Conservation (phyloP, 2,888 invertebrate species). For the Meghimatium bilineatum region DNA sequence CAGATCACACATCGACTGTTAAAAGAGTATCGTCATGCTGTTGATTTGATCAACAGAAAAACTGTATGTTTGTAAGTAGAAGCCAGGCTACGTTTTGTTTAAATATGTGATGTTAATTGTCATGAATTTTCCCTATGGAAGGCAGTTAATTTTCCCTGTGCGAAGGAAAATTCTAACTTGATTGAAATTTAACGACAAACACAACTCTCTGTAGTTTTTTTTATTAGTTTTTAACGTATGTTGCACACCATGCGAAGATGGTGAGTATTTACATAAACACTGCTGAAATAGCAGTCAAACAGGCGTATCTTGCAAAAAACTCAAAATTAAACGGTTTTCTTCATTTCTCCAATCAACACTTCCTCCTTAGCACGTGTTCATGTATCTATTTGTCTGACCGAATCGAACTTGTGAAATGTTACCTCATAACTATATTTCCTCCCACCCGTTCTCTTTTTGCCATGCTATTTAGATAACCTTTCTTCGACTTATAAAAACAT, state of each 20-base stretch:
- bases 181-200: slow-evolving; percentile 37
- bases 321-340: slow-evolving; percentile 21
- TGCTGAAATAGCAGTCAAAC: slow-evolving; percentile 10
- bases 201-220: not conserved
- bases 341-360: slow-evolving; percentile 23
- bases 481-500: slow-evolving; percentile 24
- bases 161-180: slow-evolving; percentile 23
- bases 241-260: slow-evolving; percentile 20
- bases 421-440: slow-evolving; percentile 1
- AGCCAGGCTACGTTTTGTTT: not conserved
- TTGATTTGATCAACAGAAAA: slow-evolving; percentile 8
- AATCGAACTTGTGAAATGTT: slow-evolving; percentile 17
- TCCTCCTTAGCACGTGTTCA: slow-evolving; percentile 1
- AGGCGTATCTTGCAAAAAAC: slow-evolving; percentile 17
- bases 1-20: not conserved
- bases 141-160: slow-evolving; percentile 23
- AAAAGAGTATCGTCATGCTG: not conserved
- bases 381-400: slow-evolving; percentile 32
- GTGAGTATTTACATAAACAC: slow-evolving; percentile 28
- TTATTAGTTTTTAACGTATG: slow-evolving; percentile 13
- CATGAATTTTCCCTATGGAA: slow-evolving; percentile 31
- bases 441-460: not conserved
- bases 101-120: slow-evolving; percentile 33
- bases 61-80: not conserved
- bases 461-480: slow-evolving; percentile 35